Evolutionary conservation across 2,888 invertebrate species (phyloP), one percentile per base, ranked within the genome.

Genomic region (Drosophila kuntzei): DNA sequence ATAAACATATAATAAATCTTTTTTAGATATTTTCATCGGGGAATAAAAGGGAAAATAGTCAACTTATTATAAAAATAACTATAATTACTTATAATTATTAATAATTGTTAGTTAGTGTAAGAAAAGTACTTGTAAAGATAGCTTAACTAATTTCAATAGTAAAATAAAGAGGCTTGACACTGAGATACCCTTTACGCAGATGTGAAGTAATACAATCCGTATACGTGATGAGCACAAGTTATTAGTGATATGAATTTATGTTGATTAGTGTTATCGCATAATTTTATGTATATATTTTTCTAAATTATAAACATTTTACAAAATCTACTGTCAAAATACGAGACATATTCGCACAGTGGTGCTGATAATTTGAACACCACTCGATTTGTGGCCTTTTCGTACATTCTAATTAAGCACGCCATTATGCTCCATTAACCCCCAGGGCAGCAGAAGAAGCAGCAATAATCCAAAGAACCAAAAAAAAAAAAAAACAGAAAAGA

Each of bases 391-490:
- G 50, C 57, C 57, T 41, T 46, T 70, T 61, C 62, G 60, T 64
- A 78, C 55, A 77, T 72, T 81, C 66, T 70, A 85, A 79, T 76
- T 87, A 65, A 67, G 83, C 77, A 61, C 74, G 74, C 77, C 83
- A 86, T 82, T 86, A 77, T 88, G 86, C 77, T 82, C 86, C 80
- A 86, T 79, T 82, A 82, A 82, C 87, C 87, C 81, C 63, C 49
- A 64, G 81, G 66, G 61, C 61, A 62, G 39, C 22, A 53, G 36
- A 43, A 53, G 41, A 43, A 44, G 47, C 61, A 59, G 27, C 29
- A 58, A 49, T 29, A 43, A 69, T 51, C 44, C 50, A 49, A 37
- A 2, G n/a, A 50, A 41, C 20, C 14, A 27, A 18, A 18, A 41
- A 14, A 41, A 43, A 27, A 37, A 37, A 34, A 46, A 60, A 58